Conservation (phyloP, 2,113 vertebrate species). For the Callorhinus ursinus region DNA sequence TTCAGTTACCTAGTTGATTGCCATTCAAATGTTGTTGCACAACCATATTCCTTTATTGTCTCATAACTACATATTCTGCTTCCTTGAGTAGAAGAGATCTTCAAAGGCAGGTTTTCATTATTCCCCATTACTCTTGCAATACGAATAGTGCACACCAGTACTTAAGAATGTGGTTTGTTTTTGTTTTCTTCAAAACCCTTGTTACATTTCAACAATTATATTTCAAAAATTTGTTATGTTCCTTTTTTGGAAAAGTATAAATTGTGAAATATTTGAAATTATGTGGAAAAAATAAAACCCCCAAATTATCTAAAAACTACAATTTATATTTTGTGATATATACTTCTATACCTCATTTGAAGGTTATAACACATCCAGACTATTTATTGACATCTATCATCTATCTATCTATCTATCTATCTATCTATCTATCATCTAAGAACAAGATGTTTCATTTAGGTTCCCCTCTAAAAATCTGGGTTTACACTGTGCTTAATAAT, state of each 20-base stretch:
- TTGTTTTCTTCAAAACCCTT: neutral
- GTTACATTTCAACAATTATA: neutral
- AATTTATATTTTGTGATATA: neutral
- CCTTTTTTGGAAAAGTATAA: neutral
- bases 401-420: neutral
- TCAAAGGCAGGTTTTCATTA: neutral
- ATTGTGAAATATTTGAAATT: neutral
- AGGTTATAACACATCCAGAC: neutral
- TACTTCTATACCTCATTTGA: neutral
- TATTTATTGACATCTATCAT: neutral
- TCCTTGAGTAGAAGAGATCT: neutral
- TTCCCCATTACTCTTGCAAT: neutral
- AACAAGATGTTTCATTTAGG: neutral
- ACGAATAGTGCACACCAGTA: too few relatives aligned
- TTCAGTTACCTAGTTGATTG: neutral
- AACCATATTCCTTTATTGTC: too few relatives aligned
- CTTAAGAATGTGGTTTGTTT: neutral
- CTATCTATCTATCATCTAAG: neutral
- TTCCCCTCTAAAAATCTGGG: neutral
- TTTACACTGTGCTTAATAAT: neutral
- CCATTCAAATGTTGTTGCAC: fast-evolving
- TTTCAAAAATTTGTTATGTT: neutral
- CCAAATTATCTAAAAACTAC: neutral
- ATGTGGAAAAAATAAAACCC: neutral
- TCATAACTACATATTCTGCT: neutral